Conservation (phyloP, 2,797 vertebrate species). For the Acanthurus lineatus region DNA sequence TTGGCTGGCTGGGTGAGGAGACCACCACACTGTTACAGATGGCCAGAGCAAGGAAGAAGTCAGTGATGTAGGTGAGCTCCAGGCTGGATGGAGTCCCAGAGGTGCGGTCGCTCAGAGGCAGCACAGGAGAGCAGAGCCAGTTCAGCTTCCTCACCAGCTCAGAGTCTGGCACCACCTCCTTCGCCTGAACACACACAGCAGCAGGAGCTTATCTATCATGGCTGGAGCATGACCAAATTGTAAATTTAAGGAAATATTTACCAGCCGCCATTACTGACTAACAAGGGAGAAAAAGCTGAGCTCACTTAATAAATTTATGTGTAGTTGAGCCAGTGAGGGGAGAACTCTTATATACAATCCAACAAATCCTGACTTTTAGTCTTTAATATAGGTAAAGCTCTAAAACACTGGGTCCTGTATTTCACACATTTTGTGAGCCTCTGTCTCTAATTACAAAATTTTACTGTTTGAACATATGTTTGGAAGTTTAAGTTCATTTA, state of each 20-base stretch:
- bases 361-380: background rate
- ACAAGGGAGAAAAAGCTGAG: background rate
- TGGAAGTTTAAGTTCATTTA: no score
- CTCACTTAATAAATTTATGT: background rate
- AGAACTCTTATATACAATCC: no score
- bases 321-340: background rate
- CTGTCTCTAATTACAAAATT: no score
- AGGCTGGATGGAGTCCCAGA: slow-evolving; percentile 51
- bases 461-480: no score
- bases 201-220: background rate
- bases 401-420: background rate
- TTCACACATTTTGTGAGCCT: no score
- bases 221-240: background rate
- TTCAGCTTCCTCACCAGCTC: slow-evolving; percentile 88
- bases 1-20: slow-evolving; percentile 87
- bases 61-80: slow-evolving; percentile 88
- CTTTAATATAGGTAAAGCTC: background rate
- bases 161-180: slow-evolving; percentile 91
- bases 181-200: slow-evolving; percentile 85
- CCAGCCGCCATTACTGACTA: background rate
- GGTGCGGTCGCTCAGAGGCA: slow-evolving; percentile 41
- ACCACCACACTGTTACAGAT: slow-evolving; percentile 98
- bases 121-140: slow-evolving; percentile 78
- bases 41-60: slow-evolving; percentile 95
- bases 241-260: background rate